Conservation (phyloP, 1,140 invertebrate species). For the Melitaea cinxia region DNA sequence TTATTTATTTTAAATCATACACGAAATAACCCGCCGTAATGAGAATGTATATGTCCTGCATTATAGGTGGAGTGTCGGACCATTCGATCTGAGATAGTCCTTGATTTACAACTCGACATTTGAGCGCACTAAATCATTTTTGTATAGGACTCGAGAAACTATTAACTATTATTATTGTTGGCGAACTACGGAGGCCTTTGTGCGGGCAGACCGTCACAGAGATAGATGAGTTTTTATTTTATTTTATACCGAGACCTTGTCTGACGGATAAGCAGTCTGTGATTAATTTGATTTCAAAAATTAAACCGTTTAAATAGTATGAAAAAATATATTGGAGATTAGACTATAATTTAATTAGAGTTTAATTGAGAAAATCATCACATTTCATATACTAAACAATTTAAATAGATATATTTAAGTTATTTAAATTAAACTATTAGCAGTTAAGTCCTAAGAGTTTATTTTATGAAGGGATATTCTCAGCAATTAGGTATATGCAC, state of each 20-base stretch:
- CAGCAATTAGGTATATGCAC: too few species aligned
- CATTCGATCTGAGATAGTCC: conserved; percentile 56
- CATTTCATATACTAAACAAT: too few species aligned
- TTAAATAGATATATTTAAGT: too few species aligned
- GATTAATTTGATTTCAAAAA: not conserved
- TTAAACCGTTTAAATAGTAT: not conserved
- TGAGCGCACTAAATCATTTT: conserved; percentile 74
- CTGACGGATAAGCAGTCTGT: conserved; percentile 23
- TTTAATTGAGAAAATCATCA: too few species aligned
- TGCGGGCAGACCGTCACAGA: conserved; percentile 41
- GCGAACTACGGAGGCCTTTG: conserved; percentile 62
- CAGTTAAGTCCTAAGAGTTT: too few species aligned
- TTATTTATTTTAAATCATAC: conserved; percentile 75
- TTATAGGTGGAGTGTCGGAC: conserved; percentile 56
- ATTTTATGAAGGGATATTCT: too few species aligned
- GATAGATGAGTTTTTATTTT: conserved; percentile 29
- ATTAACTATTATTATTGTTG: conserved; percentile 75
- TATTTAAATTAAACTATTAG: too few species aligned
- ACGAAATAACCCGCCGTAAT: conserved; percentile 65
- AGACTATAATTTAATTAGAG: too few species aligned
- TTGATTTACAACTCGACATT: conserved; percentile 76
- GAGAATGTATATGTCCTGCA: conserved; percentile 67
- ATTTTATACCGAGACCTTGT: conserved; percentile 58
- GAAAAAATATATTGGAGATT: not conserved
- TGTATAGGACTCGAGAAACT: conserved; percentile 75